Evolutionary conservation across 2,888 invertebrate genomes (phyloP).

Genomic region (Gortyna flavago): DNA sequence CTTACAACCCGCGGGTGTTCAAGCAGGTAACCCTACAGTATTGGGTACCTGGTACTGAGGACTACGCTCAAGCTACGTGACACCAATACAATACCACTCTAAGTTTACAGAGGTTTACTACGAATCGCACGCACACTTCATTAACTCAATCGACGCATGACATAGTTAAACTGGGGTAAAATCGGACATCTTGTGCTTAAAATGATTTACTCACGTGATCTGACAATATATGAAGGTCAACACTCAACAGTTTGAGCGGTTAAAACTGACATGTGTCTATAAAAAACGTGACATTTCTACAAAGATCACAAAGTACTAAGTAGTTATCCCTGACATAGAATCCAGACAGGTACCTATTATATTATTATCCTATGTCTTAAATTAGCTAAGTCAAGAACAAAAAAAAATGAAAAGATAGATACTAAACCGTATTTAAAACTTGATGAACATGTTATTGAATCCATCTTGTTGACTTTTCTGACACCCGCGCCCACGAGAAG

Average conservation of each 20-base stretch:
- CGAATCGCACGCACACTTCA: not conserved
- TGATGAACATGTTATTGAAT: not conserved
- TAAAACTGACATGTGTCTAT: not conserved
- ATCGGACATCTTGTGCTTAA: not conserved
- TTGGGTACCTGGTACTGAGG: not conserved
- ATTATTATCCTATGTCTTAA: too few species aligned
- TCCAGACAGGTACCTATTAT: not conserved
- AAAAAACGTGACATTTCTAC: not conserved
- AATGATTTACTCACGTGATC: constrained; percentile 1
- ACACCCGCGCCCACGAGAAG: not conserved
- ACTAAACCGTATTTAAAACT: constrained; percentile 23
- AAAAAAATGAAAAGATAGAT: constrained; percentile 6
- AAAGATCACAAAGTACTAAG: not conserved
- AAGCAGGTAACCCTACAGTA: too few species aligned
- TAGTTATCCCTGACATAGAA: not conserved
- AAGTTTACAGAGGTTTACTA: not conserved
- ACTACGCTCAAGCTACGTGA: not conserved
- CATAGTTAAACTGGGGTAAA: not conserved
- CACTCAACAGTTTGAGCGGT: not conserved
- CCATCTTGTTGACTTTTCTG: not conserved
- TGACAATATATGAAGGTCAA: constrained; percentile 12
- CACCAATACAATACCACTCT: not conserved
- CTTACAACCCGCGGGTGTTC: too few species aligned
- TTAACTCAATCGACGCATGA: too few species aligned
- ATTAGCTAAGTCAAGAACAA: not conserved